Evolutionary conservation across 1,140 invertebrate species (phyloP).

Genomic region (Wiebesia pumilae): DNA sequence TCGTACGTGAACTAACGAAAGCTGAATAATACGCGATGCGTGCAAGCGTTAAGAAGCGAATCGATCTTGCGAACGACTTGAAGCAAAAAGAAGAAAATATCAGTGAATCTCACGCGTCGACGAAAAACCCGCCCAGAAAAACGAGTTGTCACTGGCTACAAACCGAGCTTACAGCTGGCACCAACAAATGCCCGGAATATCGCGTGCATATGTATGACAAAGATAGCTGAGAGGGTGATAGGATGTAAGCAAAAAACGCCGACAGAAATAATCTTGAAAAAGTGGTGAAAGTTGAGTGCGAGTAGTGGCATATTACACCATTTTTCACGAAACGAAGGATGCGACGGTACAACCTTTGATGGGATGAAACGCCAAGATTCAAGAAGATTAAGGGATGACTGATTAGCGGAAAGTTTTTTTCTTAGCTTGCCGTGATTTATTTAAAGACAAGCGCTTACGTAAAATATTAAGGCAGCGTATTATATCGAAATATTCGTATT

Average conservation of each 20-base stretch:
- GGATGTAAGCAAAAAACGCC: background rate
- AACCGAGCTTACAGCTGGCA: constrained; percentile 25
- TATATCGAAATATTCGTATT: background rate
- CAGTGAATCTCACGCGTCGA: background rate
- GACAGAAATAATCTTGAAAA: background rate
- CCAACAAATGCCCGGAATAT: background rate
- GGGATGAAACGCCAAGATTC: background rate
- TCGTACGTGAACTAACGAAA: background rate
- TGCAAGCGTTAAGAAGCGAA: background rate
- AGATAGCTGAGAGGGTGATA: background rate
- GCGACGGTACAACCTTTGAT: background rate
- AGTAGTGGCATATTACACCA: background rate
- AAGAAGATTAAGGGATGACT: background rate
- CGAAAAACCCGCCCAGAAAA: constrained; percentile 11
- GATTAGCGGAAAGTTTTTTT: background rate
- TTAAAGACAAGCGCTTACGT: background rate
- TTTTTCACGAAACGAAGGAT: constrained; percentile 7
- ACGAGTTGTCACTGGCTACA: constrained; percentile 18
- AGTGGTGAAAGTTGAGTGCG: background rate
- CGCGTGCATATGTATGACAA: background rate
- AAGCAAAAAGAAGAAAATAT: background rate
- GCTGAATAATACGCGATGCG: background rate
- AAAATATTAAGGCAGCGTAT: background rate
- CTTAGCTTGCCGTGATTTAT: background rate
- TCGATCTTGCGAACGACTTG: constrained; percentile 15